phyloP scores from a whole-genome alignment of 2,113 vertebrate species.

The Aspiorhynchus laticeps region DNA sequence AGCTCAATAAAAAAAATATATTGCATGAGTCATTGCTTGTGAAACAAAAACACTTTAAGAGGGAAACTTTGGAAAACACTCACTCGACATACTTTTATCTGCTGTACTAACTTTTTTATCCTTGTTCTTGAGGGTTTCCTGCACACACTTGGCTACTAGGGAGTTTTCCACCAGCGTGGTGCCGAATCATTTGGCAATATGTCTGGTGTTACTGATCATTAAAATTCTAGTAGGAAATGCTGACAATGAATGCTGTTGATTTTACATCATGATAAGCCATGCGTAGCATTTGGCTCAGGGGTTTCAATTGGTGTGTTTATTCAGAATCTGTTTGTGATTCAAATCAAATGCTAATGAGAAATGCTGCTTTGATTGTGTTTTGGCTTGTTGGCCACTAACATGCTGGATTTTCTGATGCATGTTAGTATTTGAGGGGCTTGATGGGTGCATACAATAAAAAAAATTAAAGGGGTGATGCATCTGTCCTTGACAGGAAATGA shows the following conservation, averaged over 20 bases:
- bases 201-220: conserved; percentile 25
- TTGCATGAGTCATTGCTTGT: conserved; percentile 43
- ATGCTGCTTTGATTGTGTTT: background rate
- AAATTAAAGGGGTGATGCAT: too few species aligned
- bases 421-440: background rate
- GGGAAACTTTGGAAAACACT: conserved; percentile 26
- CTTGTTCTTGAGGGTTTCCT: conserved; percentile 34
- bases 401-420: background rate
- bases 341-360: background rate
- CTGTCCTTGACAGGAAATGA: too few species aligned
- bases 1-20: conserved; percentile 38
- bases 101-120: background rate
- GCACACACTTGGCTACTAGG: conserved; percentile 38
- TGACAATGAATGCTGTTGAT: conserved; percentile 21
- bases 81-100: conserved; percentile 16
- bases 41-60: conserved; percentile 38
- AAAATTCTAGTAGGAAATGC: conserved; percentile 31
- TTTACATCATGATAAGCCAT: background rate
- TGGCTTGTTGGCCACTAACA: background rate
- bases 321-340: conserved; percentile 9
- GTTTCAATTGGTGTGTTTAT: background rate
- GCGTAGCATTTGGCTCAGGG: background rate
- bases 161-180: conserved; percentile 25
- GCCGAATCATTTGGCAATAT: background rate
- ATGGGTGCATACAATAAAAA: too few species aligned